Percentiles rank a stretch among this genome's conserved stretches.
Evolutionary conservation across 2,113 vertebrate genomes (phyloP).

Genomic region (Gavia stellata): DNA sequence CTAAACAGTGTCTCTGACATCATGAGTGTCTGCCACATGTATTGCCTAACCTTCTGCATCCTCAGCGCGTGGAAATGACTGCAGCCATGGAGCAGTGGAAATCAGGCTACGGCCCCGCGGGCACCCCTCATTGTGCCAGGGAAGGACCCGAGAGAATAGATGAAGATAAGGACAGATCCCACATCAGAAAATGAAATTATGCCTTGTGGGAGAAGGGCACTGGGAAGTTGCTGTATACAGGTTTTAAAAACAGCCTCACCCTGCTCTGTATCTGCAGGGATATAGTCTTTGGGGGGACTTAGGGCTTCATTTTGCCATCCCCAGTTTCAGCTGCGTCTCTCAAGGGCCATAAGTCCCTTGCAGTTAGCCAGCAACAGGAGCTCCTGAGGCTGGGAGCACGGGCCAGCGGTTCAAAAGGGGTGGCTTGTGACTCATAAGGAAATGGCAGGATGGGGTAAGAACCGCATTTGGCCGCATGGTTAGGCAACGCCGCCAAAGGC

Average conservation of each 20-base stretch:
- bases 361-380: neutral
- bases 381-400: neutral
- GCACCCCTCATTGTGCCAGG: neutral
- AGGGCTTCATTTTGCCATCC: neutral
- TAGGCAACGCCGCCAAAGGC: neutral
- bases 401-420: neutral
- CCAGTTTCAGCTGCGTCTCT: neutral
- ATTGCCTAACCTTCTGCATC: neutral
- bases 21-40: neutral
- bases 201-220: neutral
- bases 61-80: neutral
- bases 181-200: neutral
- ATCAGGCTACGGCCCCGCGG: fast-evolving
- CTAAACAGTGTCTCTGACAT: conserved; percentile 14
- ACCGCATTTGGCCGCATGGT: neutral
- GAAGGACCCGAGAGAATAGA: neutral
- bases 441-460: neutral
- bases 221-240: neutral
- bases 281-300: neutral
- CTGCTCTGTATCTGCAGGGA: neutral
- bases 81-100: neutral
- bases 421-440: neutral
- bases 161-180: neutral
- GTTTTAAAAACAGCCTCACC: neutral
- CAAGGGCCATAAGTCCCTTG: neutral